Conservation (phyloP, 1,140 invertebrate genomes). For the Drosophila tropicalis region DNA sequence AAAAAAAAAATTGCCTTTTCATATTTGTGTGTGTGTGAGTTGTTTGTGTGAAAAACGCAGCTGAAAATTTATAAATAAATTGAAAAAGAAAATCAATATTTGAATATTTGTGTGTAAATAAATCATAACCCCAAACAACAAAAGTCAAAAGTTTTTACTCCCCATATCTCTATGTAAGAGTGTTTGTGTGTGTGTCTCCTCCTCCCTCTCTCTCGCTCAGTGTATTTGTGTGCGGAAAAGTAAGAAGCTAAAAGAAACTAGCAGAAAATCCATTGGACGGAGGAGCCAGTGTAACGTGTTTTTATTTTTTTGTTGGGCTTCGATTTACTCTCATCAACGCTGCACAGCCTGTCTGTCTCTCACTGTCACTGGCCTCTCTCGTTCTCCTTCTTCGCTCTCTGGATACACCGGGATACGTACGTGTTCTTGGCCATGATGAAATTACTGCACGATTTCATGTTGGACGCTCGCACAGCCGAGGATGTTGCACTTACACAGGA, state of each 20-base stretch:
- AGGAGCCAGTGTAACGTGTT: slow-evolving; percentile 72
- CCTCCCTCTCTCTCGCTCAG: slow-evolving; percentile 9
- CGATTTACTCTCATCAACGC: slow-evolving; percentile 14
- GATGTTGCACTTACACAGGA: slow-evolving; percentile 80
- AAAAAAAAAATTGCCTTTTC: slow-evolving; percentile 9
- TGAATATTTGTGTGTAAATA: slow-evolving; percentile 53
- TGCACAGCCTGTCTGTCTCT: slow-evolving; percentile 23
- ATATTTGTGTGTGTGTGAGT: slow-evolving; percentile 1
- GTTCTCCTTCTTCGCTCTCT: slow-evolving; percentile 47
- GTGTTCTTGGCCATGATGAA: slow-evolving; percentile 74
- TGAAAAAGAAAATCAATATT: slow-evolving; percentile 60
- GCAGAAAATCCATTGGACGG: slow-evolving; percentile 31
- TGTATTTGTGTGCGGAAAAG: slow-evolving; percentile 15
- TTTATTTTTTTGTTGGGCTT: slow-evolving; percentile 15
- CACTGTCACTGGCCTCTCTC: slow-evolving; percentile 24
- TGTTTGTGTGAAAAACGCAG: slow-evolving; percentile 60
- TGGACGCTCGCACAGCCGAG: slow-evolving; percentile 74
- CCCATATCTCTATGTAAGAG: slow-evolving; percentile 26
- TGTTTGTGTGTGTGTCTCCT: slow-evolving; percentile 1
- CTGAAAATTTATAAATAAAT: slow-evolving; percentile 50
- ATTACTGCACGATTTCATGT: slow-evolving; percentile 81
- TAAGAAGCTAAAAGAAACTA: slow-evolving; percentile 34
- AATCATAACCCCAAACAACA: slow-evolving; percentile 57
- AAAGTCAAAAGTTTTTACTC: slow-evolving; percentile 23
- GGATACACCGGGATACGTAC: slow-evolving; percentile 38